Base-by-base conservation (phyloP, 2,888 invertebrate genomes). In the Augiades crinisus region DNA sequence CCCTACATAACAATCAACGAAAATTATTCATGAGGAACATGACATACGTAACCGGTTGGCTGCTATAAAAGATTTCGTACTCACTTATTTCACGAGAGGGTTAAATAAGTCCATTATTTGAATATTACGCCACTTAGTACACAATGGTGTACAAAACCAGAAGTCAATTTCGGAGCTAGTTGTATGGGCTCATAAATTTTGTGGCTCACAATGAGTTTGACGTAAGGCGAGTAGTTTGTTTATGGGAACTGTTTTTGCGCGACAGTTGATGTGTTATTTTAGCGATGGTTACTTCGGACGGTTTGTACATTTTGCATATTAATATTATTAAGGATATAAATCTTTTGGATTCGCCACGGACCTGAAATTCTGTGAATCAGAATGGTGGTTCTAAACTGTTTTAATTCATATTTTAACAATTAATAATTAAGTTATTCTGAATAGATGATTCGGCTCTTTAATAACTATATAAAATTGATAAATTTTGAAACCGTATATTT, bases 101-200 rank as follows among this genome's bases (percentile, higher is more conserved):
- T 59, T 58, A 49, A 44, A 43, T 50, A 50, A 67, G 71, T 77
- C 63, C 60, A 77, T 78, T 76, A 78, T 78, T 75, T 70, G 55
- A 76, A 76, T 72, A 76, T 76, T 75, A 75, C 70, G 69, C 72
- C 67, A 77, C 71, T 75, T 73, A 69, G 55, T 37, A 52, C 64
- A 77, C 77, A 77, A 77, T 68, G 62, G 58, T 38, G 53, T 55
- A 75, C 75, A 72, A 60, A n/a, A 71, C 75, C 76, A 67, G 68
- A 64, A 68, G 67, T 68, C 65, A 68, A 66, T 65, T 66, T 61
- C 52, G 41, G 47, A 60, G 62, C 63, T 55, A 57, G 63, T 63
- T 62, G 45, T 54, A 51, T 53, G 19, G 12, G 7, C 21, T 49
- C 58, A 66, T 64, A 62, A 64, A 64, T 65, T 61, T 53, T 57